Conservation (phyloP, 1,140 invertebrate species). For the Carcinoscorpius rotundicauda region DNA sequence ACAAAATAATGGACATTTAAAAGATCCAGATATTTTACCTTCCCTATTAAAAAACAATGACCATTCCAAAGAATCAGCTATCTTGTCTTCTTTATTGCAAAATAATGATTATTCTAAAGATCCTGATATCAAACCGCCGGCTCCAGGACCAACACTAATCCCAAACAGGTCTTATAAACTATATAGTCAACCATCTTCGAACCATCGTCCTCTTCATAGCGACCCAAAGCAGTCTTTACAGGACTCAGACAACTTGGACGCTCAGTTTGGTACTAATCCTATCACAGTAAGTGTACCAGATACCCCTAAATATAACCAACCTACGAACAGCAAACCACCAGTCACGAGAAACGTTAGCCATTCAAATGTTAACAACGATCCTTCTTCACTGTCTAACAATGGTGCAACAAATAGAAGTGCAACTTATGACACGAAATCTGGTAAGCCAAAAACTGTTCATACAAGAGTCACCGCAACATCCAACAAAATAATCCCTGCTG, state of each 20-base stretch:
- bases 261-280: slow-evolving; percentile 14
- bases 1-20: too few species aligned
- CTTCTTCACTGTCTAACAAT: too few species aligned
- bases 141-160: background rate
- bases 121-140: background rate
- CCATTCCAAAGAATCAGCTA: slow-evolving; percentile 10
- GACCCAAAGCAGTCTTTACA: slow-evolving; percentile 8
- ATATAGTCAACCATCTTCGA: background rate
- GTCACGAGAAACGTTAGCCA: too few species aligned
- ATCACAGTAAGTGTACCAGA: slow-evolving; percentile 8
- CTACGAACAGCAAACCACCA: background rate
- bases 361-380: too few species aligned
- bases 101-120: slow-evolving; percentile 8
- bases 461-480: slow-evolving; percentile 12
- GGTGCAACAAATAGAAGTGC: background rate
- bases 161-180: background rate
- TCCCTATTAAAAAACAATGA: slow-evolving; percentile 3
- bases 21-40: too few species aligned
- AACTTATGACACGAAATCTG: background rate
- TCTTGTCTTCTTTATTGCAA: background rate
- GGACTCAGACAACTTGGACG: slow-evolving; percentile 12
- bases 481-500: slow-evolving; percentile 7
- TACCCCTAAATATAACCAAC: slow-evolving; percentile 22
- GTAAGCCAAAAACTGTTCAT: background rate
- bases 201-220: slow-evolving; percentile 13